Conservation (phyloP, 2,888 invertebrate genomes). For the Caenorhabditis japonica region DNA sequence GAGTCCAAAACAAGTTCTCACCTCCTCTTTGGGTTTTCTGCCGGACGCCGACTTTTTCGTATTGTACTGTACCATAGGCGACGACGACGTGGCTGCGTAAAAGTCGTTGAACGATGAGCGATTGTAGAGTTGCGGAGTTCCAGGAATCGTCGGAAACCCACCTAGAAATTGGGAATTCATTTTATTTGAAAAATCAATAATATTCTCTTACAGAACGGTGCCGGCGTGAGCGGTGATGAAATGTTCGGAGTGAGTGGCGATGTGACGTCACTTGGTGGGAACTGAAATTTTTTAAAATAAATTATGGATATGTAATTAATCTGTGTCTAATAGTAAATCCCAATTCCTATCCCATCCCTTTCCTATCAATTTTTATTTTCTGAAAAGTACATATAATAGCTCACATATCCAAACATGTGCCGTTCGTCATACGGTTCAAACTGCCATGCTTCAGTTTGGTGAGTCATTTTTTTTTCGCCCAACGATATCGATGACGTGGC, state of each 20-base stretch:
- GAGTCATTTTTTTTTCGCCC: too few relatives aligned
- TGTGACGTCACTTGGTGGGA: slow-evolving; percentile 30
- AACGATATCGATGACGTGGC: too few relatives aligned
- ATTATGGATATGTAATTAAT: background rate
- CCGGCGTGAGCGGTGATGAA: slow-evolving; percentile 37
- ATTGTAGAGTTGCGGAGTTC: slow-evolving; percentile 22
- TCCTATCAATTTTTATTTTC: too few relatives aligned
- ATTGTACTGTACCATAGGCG: slow-evolving; percentile 53
- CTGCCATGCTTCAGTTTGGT: too few relatives aligned
- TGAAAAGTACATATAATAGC: too few relatives aligned
- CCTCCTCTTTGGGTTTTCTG: slow-evolving; percentile 50
- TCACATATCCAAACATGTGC: too few relatives aligned
- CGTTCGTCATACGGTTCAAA: too few relatives aligned
- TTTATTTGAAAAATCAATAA: too few relatives aligned
- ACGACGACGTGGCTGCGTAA: slow-evolving; percentile 17
- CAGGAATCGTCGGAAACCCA: slow-evolving; percentile 21
- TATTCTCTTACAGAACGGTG: slow-evolving; percentile 30
- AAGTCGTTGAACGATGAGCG: slow-evolving; percentile 30
- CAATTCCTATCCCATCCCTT: too few relatives aligned
- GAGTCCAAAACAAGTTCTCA: too few relatives aligned
- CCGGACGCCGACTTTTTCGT: slow-evolving; percentile 46
- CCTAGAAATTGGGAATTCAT: slow-evolving; percentile 3
- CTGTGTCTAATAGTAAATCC: background rate
- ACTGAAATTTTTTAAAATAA: slow-evolving; percentile 29
- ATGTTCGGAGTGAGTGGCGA: slow-evolving; percentile 41